Base-by-base conservation (phyloP, 1,140 invertebrate genomes). In the Danaus melanippus region DNA sequence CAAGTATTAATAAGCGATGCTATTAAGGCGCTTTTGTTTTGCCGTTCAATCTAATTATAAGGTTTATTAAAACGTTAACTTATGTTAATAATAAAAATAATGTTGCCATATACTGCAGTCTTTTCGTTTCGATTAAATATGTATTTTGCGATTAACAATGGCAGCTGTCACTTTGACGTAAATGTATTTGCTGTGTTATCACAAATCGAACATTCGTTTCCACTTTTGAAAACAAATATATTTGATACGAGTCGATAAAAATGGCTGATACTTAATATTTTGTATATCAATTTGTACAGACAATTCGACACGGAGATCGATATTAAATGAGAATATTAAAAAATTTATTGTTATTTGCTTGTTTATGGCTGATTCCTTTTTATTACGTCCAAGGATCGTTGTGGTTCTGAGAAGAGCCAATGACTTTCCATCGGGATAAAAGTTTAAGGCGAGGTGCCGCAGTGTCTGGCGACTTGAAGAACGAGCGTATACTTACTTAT, bases 1-100 rank as follows among this genome's bases (percentile, higher is more conserved):
- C 60, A 70, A 68, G 64, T 74, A 67, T 79, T 80, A 73, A 67
- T 79, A 79, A 83, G 72, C 67, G 71, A 73, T 56, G 71, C 74
- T 74, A 76, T 82, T 76, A 73, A 64, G 62, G 42, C 52, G 53
- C 52, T 60, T 48, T 60, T 54, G 53, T 54, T 54, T 60, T 56
- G 58, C 49, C 48, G 53, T 56, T 60, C 47, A 56, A 60, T 43
- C 48, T 55, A 46, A 54, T 55, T 60, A 60, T 21, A 17, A 54
- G 42, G 21, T 32, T 32, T 32, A 32, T 32, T 32, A 32, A 7
- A 8, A 32, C 6, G 21, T 32, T 32, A 32, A 32, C 21, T 15
- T 15, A 15, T 15, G 15, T 15, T 15, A 1, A 1, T 3, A 3
- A 32, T 32, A 32, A 32, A 32, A 32, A 32, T 32, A 4, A 8